Conservation (phyloP, 2,113 vertebrate species). For the Apeltes quadracus region DNA sequence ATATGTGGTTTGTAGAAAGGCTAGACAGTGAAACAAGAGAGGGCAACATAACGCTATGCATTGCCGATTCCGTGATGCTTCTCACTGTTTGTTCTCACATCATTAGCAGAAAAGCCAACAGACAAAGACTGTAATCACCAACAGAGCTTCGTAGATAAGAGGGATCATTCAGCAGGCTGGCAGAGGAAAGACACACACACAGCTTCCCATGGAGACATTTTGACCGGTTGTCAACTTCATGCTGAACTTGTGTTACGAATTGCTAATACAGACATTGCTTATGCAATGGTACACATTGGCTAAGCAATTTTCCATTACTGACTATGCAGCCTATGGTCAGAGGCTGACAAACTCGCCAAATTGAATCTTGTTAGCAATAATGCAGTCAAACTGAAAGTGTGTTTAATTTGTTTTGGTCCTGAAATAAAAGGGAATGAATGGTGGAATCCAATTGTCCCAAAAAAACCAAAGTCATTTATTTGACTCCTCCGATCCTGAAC, state of each 20-base stretch:
- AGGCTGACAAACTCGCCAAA: slow-evolving; percentile 13
- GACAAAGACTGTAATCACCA: slow-evolving; percentile 45
- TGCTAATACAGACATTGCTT: slow-evolving; percentile 29
- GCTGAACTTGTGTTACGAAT: slow-evolving; percentile 33
- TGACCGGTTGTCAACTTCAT: slow-evolving; percentile 39
- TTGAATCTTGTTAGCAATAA: slow-evolving; percentile 22
- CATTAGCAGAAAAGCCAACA: slow-evolving; percentile 53
- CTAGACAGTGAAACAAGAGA: not conserved
- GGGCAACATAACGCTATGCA: not conserved
- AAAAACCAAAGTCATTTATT: not conserved
- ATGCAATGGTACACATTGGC: slow-evolving; percentile 13
- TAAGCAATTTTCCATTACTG: slow-evolving; percentile 32
- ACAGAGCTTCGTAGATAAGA: slow-evolving; percentile 41
- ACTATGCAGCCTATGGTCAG: slow-evolving; percentile 16
- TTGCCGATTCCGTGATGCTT: not conserved
- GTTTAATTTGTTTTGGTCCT: not conserved
- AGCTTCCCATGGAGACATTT: slow-evolving; percentile 36
- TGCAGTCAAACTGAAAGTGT: not conserved
- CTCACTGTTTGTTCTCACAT: slow-evolving; percentile 26
- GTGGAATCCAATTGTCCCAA: not conserved
- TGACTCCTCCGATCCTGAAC: not conserved
- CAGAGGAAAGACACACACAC: not conserved
- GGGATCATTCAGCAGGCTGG: slow-evolving; percentile 35
- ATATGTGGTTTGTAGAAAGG: not conserved
- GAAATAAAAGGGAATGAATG: not conserved